phyloP scores from a whole-genome alignment of 1,140 invertebrate species.

The Eupristina koningsbergeri region DNA sequence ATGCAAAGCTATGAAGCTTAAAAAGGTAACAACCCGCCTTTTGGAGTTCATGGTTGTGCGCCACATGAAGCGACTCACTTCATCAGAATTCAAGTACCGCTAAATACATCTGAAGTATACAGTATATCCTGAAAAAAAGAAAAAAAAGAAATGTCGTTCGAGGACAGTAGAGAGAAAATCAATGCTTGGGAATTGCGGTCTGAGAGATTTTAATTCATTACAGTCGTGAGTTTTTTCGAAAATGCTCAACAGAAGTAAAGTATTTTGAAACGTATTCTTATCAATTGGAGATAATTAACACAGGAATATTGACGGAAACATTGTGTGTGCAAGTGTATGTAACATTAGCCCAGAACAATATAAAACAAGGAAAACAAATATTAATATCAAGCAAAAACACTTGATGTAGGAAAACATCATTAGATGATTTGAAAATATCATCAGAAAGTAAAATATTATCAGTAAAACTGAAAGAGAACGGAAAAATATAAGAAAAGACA shows the following conservation, averaged over 20 bases:
- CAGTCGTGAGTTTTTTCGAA: not conserved
- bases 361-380: not conserved
- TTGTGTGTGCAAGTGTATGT: not conserved
- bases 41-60: not conserved
- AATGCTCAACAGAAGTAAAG: not conserved
- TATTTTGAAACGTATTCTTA: conserved; percentile 17
- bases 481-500: not conserved
- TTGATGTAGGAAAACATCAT: conserved; percentile 11
- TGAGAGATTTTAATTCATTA: not conserved
- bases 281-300: not conserved
- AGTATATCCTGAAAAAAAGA: not conserved
- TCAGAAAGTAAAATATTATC: not conserved
- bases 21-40: conserved; percentile 23
- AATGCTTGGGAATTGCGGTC: not conserved
- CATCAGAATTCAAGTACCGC: conserved; percentile 48
- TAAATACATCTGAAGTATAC: conserved; percentile 40
- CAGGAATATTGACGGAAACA: not conserved
- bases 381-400: not conserved
- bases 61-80: not conserved
- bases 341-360: too few species aligned
- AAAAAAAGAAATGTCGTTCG: conserved; percentile 8
- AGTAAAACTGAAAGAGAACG: not conserved
- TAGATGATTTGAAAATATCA: too few species aligned
- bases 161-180: not conserved
- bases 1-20: conserved; percentile 27